Conservation (phyloP, 2,888 invertebrate genomes). For the Trisateles emortualis region DNA sequence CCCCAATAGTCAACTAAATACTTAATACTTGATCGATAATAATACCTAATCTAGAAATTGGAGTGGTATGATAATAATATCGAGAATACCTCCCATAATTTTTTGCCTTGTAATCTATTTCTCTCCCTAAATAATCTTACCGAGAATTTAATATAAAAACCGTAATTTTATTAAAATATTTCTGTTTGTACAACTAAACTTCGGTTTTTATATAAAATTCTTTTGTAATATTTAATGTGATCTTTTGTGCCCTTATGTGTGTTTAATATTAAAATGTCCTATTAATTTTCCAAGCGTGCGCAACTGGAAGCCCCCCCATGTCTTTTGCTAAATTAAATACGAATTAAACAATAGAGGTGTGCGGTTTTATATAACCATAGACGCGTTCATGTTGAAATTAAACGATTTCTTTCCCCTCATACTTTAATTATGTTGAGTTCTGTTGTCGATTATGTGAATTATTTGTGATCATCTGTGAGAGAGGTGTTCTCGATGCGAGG, state of each 20-base stretch:
- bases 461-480: constrained; percentile 86
- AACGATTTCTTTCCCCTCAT: constrained; percentile 71
- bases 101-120: constrained; percentile 17
- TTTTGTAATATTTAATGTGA: constrained; percentile 29
- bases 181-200: not conserved
- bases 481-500: constrained; percentile 87
- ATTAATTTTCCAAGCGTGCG: constrained; percentile 72
- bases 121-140: constrained; percentile 16
- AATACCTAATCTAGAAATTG: constrained; percentile 19
- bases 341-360: constrained; percentile 58
- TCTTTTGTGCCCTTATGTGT: constrained; percentile 45
- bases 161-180: constrained; percentile 5
- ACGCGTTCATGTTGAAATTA: constrained; percentile 70
- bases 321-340: constrained; percentile 47
- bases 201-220: constrained; percentile 63
- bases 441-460: constrained; percentile 80
- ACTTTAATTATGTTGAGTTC: constrained; percentile 80
- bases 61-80: constrained; percentile 55
- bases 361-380: constrained; percentile 66
- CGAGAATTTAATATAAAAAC: constrained; percentile 65
- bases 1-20: not conserved
- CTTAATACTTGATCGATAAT: not conserved
- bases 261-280: constrained; percentile 56
- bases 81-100: constrained; percentile 68
- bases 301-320: constrained; percentile 65